A percentile compares a stretch with the other conserved stretches of the same genome.
These are phyloP conservation scores for Leucophenga montana DNA, from an alignment of 2,888 invertebrate species.

Conservation along the genomic window DNA sequence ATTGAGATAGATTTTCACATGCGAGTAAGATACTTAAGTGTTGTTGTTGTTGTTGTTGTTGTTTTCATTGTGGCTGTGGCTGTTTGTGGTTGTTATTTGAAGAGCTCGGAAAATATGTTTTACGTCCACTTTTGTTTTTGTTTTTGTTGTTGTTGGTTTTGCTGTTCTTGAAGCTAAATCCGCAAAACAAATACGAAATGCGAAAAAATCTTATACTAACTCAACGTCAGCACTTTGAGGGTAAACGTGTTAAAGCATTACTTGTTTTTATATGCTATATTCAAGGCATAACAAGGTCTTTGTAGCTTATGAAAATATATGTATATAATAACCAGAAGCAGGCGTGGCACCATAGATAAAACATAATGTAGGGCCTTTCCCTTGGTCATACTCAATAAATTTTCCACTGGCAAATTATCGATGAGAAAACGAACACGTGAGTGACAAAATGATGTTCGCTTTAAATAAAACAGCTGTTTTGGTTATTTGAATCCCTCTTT, in stretches of 20 bases:
- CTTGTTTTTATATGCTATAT: no score
- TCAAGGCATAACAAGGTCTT: no score
- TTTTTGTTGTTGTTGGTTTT: constrained; percentile 15
- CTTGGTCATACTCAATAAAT: no score
- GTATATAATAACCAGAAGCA: no score
- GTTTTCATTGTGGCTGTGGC: constrained; percentile 32
- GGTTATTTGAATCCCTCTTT: no score
- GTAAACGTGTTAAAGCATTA: background rate
- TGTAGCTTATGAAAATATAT: no score
- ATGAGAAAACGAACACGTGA: no score
- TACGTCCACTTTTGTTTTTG: constrained; percentile 55
- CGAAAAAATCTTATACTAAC: constrained; percentile 2
- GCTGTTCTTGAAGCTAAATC: constrained; percentile 26
- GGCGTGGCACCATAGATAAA: no score
- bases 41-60: constrained; percentile 31
- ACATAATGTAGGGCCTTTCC: no score
- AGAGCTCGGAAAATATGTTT: constrained; percentile 56
- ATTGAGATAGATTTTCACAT: constrained; percentile 20
- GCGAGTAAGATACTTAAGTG: constrained; percentile 39
- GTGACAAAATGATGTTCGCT: no score
- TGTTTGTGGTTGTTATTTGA: constrained; percentile 51
- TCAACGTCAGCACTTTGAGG: constrained; percentile 3
- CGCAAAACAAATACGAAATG: constrained; percentile 32
- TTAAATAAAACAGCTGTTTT: no score
- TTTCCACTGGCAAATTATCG: no score